These are phyloP conservation scores for Microcaecilia unicolor DNA, from an alignment of 2,797 vertebrate genomes.

Conservation along the genomic window DNA sequence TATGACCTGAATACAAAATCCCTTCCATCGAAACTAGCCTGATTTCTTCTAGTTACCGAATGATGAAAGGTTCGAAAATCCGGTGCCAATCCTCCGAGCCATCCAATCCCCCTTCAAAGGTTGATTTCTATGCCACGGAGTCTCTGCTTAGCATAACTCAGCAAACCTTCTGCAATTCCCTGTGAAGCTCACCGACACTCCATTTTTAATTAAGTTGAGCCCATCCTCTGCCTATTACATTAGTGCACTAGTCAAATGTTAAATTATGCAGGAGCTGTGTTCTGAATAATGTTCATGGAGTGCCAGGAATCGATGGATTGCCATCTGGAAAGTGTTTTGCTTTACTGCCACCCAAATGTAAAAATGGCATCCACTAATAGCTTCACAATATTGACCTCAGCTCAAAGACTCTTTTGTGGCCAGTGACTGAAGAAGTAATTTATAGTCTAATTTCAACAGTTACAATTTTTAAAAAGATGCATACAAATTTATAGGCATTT, in stretches of 20 bases:
- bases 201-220: background rate
- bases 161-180: no score
- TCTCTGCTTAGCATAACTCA: no score
- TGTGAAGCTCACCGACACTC: no score
- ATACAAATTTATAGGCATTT: constrained; percentile 10
- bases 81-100: no score
- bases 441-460: constrained; percentile 33
- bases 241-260: constrained; percentile 22
- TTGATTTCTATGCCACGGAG: no score
- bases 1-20: no score
- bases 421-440: constrained; percentile 42
- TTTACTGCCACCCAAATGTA: constrained; percentile 41
- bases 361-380: constrained; percentile 36
- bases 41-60: no score
- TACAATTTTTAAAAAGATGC: constrained; percentile 22
- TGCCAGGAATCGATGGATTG: constrained; percentile 35
- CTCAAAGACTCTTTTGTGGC: constrained; percentile 39
- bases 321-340: constrained; percentile 28
- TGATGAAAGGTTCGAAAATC: no score
- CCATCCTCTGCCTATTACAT: constrained; percentile 9
- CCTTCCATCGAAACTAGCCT: no score
- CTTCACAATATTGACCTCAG: constrained; percentile 35
- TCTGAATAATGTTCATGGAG: constrained; percentile 17
- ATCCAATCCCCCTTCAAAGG: no score
- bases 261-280: constrained; percentile 28